Conservation (phyloP, 2,888 invertebrate genomes). For the Schizotus pectinicornis region DNA sequence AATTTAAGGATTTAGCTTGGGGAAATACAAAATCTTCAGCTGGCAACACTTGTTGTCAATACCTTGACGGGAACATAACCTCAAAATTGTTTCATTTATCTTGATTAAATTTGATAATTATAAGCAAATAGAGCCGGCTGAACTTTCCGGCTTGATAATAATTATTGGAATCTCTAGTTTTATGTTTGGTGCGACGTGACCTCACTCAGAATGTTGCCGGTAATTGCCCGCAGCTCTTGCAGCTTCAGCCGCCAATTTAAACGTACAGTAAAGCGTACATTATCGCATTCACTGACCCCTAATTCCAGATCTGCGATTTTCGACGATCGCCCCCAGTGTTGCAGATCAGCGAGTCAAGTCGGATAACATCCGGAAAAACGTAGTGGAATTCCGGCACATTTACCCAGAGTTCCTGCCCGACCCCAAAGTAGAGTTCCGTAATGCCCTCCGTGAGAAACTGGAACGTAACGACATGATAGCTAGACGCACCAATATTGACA, state of each 20-base stretch:
- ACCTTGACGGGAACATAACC: no score
- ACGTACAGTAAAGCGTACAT: not conserved
- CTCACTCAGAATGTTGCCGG: conserved; percentile 1
- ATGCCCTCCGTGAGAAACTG: conserved; percentile 82
- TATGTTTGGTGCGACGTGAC: no score
- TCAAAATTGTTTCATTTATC: no score
- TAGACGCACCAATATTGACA: conserved; percentile 78
- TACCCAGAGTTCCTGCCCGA: conserved; percentile 95
- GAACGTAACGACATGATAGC: conserved; percentile 93
- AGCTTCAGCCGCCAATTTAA: conserved; percentile 4
- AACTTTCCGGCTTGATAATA: no score
- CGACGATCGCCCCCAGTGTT: no score
- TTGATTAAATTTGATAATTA: no score
- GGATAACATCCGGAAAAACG: conserved; percentile 32
- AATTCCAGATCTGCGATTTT: no score
- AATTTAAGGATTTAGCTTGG: no score
- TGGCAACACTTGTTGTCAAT: no score
- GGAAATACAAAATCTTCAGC: no score
- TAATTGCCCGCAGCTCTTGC: not conserved
- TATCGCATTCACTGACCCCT: not conserved
- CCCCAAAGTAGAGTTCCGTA: conserved; percentile 78
- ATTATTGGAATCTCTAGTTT: no score
- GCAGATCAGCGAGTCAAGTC: not conserved
- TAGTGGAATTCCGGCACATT: conserved; percentile 68
- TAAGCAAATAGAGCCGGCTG: no score